Evolutionary conservation across 53 echinoderm and acorn worm species (phyloP).

Genomic region (Arbacia lixula): DNA sequence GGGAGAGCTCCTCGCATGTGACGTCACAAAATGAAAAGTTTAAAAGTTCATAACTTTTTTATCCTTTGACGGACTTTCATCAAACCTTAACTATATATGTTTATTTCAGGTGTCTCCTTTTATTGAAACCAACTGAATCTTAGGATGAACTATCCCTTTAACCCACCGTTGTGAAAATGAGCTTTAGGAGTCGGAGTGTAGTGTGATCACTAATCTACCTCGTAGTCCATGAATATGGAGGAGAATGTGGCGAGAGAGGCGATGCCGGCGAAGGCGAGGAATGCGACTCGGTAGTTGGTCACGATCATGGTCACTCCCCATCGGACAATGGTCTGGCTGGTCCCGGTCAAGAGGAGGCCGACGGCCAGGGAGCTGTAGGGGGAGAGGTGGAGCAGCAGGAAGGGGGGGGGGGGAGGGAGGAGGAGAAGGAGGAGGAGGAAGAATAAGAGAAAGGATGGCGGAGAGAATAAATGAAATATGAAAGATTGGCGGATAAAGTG

Average conservation of each 20-base stretch:
- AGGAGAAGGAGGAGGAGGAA: background rate
- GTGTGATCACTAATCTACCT: too few species aligned
- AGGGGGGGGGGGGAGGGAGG: background rate
- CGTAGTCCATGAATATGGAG: slow-evolving; percentile 63
- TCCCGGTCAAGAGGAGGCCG: slow-evolving; percentile 47
- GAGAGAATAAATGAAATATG: background rate
- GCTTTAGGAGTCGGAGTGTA: too few species aligned
- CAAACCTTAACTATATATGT: too few species aligned
- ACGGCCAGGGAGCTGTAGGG: slow-evolving; percentile 61
- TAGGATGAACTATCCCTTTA: too few species aligned
- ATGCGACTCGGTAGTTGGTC: slow-evolving; percentile 66
- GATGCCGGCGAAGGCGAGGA: slow-evolving; percentile 51
- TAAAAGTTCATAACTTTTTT: too few species aligned
- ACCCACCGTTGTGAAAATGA: too few species aligned
- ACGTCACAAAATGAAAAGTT: too few species aligned
- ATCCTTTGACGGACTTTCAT: too few species aligned
- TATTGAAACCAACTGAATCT: too few species aligned
- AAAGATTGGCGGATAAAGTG: too few species aligned
- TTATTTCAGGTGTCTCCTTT: too few species aligned
- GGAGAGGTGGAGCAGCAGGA: background rate
- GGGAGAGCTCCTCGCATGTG: too few species aligned
- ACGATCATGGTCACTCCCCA: slow-evolving; percentile 69
- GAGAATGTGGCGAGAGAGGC: slow-evolving; percentile 46
- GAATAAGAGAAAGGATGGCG: background rate
- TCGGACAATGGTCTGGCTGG: slow-evolving; percentile 41